Percentiles rank a stretch among this genome's conserved stretches.
Conservation (phyloP, 2,113 vertebrate species). For the Sylvietta virens region DNA sequence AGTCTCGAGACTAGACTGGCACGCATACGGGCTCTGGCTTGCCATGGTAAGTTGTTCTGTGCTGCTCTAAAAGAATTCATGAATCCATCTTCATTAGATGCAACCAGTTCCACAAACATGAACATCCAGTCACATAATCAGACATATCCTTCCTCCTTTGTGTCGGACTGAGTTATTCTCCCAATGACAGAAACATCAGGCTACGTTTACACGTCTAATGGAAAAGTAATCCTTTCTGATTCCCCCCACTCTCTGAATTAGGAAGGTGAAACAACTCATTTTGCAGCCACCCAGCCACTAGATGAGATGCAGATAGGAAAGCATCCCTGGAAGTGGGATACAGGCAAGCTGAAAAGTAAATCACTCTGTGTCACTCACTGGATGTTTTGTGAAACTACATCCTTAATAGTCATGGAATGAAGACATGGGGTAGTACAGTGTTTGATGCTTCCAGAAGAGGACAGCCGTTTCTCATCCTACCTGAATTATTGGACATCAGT, state of each 20-base stretch:
- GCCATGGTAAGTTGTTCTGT: neutral
- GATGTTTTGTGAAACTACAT: neutral
- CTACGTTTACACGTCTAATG: neutral
- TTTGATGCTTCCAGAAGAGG: neutral
- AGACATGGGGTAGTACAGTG: neutral
- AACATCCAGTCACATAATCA: neutral
- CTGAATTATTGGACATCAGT: neutral
- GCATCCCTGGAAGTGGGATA: neutral
- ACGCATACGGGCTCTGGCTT: neutral
- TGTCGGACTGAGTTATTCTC: neutral
- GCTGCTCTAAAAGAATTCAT: neutral
- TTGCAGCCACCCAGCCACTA: neutral
- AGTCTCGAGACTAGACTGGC: neutral
- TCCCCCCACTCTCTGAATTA: neutral
- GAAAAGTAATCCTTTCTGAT: neutral
- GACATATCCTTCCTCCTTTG: neutral
- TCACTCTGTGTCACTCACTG: neutral
- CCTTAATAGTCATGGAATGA: neutral
- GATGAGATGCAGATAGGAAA: neutral
- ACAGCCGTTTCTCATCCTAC: neutral
- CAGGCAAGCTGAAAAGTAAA: neutral
- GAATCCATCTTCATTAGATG: neutral
- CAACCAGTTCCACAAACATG: neutral
- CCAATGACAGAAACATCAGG: neutral
- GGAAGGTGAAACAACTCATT: neutral